A percentile compares a stretch with the other conserved stretches of the same genome.
phyloP scores from a whole-genome alignment of 2,888 invertebrate species.

The Chironomus tentans region DNA sequence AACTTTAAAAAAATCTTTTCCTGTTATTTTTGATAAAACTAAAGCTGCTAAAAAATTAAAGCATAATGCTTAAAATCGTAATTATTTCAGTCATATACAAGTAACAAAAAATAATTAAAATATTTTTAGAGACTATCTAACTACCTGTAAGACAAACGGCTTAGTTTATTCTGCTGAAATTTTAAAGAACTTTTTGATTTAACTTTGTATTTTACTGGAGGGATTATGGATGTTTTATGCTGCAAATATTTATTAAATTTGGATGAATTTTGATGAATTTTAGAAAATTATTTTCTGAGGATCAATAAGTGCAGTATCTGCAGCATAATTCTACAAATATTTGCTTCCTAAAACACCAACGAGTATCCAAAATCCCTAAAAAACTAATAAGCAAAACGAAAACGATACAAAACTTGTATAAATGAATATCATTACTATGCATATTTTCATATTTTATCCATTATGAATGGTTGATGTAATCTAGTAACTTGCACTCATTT shows the following conservation, averaged over 20 bases:
- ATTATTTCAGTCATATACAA: neutral
- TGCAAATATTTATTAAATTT: too few relatives aligned
- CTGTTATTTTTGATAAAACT: neutral
- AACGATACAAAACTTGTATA: neutral
- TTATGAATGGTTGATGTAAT: neutral
- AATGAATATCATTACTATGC: neutral
- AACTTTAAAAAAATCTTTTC: neutral
- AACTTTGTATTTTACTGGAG: too few relatives aligned
- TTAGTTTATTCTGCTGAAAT: neutral
- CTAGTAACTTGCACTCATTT: neutral
- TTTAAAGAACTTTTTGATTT: neutral
- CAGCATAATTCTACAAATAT: too few relatives aligned
- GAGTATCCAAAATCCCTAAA: too few relatives aligned
- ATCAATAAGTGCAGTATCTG: too few relatives aligned
- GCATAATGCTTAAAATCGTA: neutral
- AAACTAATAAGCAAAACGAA: too few relatives aligned
- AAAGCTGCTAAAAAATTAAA: neutral
- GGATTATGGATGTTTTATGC: too few relatives aligned
- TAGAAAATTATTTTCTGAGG: too few relatives aligned
- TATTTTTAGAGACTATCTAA: neutral
- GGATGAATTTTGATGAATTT: too few relatives aligned
- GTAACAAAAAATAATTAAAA: neutral
- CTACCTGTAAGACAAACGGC: neutral
- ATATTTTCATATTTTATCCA: neutral
- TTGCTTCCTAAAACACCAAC: neutral